phyloP scores from a whole-genome alignment of 1,140 invertebrate species.

The Coptotermes formosanus region DNA sequence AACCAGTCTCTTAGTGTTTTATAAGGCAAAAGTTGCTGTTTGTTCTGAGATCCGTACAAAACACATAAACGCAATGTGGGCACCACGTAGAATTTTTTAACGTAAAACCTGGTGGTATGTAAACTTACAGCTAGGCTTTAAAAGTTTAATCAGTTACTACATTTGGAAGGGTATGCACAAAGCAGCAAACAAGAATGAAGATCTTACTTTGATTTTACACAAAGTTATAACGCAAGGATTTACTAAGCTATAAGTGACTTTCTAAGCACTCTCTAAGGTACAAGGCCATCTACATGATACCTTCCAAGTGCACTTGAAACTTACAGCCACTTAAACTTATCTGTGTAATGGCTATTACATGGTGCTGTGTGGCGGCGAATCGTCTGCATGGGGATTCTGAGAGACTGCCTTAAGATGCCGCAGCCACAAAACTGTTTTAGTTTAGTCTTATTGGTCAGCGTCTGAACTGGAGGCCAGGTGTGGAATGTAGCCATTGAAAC shows the following conservation, averaged over 20 bases:
- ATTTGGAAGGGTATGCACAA: too few species aligned
- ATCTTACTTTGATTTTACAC: background rate
- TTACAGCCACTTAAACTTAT: background rate
- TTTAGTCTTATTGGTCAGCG: background rate
- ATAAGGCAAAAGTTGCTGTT: too few species aligned
- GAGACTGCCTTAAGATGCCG: background rate
- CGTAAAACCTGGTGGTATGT: too few species aligned
- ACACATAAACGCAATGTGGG: too few species aligned
- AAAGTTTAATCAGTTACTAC: too few species aligned
- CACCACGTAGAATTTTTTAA: too few species aligned
- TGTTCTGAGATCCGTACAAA: too few species aligned
- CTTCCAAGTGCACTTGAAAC: background rate
- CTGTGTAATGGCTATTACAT: background rate
- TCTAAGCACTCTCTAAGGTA: background rate
- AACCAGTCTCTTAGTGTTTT: too few species aligned
- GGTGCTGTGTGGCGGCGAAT: background rate
- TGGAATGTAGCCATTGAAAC: background rate
- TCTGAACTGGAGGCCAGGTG: background rate
- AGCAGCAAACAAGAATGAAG: background rate
- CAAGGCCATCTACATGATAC: background rate
- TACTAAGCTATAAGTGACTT: background rate
- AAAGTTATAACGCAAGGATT: background rate
- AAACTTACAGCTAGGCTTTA: too few species aligned
- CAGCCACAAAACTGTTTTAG: background rate
- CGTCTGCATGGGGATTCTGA: background rate